Percentiles rank a stretch among this genome's conserved stretches.
These are phyloP conservation scores for Paratrypauchen microcephalus DNA, from an alignment of 2,797 vertebrate species.

Conservation along the genomic window DNA sequence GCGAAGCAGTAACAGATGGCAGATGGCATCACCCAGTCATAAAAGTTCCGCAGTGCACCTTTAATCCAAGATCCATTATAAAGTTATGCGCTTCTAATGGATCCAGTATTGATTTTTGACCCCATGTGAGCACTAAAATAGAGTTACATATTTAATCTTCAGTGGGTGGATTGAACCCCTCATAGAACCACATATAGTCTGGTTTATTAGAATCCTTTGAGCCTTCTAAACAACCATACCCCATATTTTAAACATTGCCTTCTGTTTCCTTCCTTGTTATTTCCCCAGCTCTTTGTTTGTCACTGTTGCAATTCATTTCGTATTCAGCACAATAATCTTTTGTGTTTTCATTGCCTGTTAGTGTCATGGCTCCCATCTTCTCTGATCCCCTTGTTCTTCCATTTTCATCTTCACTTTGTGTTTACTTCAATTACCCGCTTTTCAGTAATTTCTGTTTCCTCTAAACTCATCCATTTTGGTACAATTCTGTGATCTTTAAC, in stretches of 20 bases:
- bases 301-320: slow-evolving; percentile 27
- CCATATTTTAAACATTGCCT: slow-evolving; percentile 2
- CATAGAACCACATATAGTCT: background rate
- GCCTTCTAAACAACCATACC: too few species aligned
- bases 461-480: background rate
- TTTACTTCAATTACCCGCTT: slow-evolving; percentile 40
- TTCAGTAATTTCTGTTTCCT: slow-evolving; percentile 20
- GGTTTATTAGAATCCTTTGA: background rate
- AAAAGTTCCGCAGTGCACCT: too few species aligned
- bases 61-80: background rate
- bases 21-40: too few species aligned
- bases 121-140: background rate
- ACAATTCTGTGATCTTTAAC: background rate
- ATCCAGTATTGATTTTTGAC: background rate
- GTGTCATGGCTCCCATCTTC: slow-evolving; percentile 4
- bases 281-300: slow-evolving; percentile 23
- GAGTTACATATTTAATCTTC: slow-evolving; percentile 2
- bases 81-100: background rate
- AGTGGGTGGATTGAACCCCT: background rate
- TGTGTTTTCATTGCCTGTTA: slow-evolving; percentile 23
- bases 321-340: slow-evolving; percentile 16
- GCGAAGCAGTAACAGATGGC: too few species aligned
- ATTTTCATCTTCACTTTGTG: slow-evolving; percentile 31
- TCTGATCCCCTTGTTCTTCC: slow-evolving; percentile 6
- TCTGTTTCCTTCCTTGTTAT: background rate